Base-by-base conservation (phyloP, 2,888 invertebrate species). In the Hofmannophila pseudospretella region DNA sequence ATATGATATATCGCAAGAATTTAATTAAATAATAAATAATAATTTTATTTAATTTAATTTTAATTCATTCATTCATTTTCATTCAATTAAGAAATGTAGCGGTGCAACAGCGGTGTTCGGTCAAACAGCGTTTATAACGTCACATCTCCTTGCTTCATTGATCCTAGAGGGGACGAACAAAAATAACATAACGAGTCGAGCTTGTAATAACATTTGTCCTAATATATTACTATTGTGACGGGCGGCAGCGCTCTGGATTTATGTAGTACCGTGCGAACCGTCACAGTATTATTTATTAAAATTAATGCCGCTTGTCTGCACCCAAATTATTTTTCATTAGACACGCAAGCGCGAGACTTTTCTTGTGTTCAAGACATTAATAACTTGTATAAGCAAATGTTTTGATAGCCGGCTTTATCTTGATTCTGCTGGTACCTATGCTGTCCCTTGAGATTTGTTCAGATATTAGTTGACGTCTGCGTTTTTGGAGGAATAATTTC, bases 191-290 rank as follows among this genome's bases (percentile, higher is more conserved):
- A 76, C 72, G 76, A 74, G 72, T 74, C 63, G 62, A 59, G 78
- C 81, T 84, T 81, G 80, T 81, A 81, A 82, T 78, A 84, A 84
- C 80, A 82, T 82, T 80, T 77, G 84, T 79, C 79, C 79, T 78
- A 82, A 81, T 81, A 82, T 81, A 81, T 80, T 73, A 78, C 74
- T 77, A 79, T 80, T 81, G 80, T 81, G 82, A 80, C 81, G 78
- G 67, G 67, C 63, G 63, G 51, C 71, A 69, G 68, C 75, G 62
- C 54, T 56, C 66, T 57, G 70, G 77, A 80, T 79, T 81, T 81
- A 81, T 79, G 63, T 69, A 76, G 67, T 64, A 58, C 71, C 71
- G 73, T 79, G 79, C 70, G 71, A 79, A 77, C 75, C 58, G 76
- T 75, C 74, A 66, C 70, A 69, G 69, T 75, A 69, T 72, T 80